Base-by-base conservation (phyloP, 2,888 invertebrate genomes). In the Apodemia mormo region DNA sequence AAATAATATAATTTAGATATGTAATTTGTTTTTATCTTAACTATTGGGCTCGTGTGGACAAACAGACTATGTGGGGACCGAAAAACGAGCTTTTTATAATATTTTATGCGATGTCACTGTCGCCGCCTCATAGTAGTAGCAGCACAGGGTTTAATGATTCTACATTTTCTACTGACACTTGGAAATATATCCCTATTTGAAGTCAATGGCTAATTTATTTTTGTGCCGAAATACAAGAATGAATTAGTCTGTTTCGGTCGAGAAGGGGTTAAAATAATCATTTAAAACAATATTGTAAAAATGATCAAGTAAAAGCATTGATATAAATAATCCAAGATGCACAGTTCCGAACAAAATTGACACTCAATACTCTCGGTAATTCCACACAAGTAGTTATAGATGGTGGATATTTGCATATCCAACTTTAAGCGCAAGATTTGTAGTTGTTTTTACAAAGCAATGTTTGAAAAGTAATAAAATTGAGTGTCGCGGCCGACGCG, bases 81-180 rank as follows among this genome's bases (percentile, higher is more conserved):
- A 64, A 64, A 64, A 64, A 64, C 33, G 61, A 64, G 37, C 61
- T 64, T 64, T 64, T 37, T 64, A 14, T 64, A 64, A 64, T 73
- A 74, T 76, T 78, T 78, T 78, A 71, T 78, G 61, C 33, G 14
- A 64, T 14, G 12, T 37, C 33, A 14, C 33, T 7, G n/a, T 54
- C 33, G 61, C 37, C 14, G 33, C 30, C 29, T 14, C 12, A 6
- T 61, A 61, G 10, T n/a, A 14, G 14, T 61, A 58, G 30, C 12
- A 30, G 29, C 9, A 14, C 33, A 33, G 33, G 61, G 33, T 14
- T 61, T 61, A 61, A 12, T 14, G 12, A 56, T 56, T 29, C 33
- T 61, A 58, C 2, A 58, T 58, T 33, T 61, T 61, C 12, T 30
- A 61, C 29, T 6, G 1, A 14, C 22, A 33, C 14, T 4, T 12